Evolutionary conservation across 2,888 invertebrate genomes (phyloP), one percentile per base, ranked within the genome.

Genomic region (Hesperia comma): DNA sequence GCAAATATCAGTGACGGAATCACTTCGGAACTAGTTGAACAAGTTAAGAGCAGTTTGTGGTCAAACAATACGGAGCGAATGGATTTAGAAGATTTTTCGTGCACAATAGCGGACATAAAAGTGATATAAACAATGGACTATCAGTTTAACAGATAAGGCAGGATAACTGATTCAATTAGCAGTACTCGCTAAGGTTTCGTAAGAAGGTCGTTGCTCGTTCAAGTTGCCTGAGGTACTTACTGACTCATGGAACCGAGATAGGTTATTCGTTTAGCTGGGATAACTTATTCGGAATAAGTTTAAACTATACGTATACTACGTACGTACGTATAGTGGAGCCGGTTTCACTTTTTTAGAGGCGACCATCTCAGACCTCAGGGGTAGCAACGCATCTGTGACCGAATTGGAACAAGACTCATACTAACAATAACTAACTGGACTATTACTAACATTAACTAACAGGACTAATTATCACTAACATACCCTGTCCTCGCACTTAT

Each of bases 131-230:
- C 58, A 66, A 66, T 66, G 54, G 46, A 54, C 60, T 66, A 66
- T 66, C 54, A 64, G 43, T 53, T 17, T 26, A 19, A 43, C 41
- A 54, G 53, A 66, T 66, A 53, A 33, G 64, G 66, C 46, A 54
- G 58, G 41, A 60, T 60, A 54, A 60, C 43, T 66, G 60, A 66
- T 66, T 60, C 46, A 60, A 66, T 66, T 66, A 66, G 66, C 32
- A 60, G 43, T 32, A 32, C 32, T 12, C 41, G 19, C 33, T 58
- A 66, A 54, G 58, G 66, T 60, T 66, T 64, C 64, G 53, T 58
- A 58, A 58, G 53, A 19, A 64, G 64, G 64, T 58, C 64, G 64
- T 57, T 54, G 64, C 17, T 57, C 63, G 57, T 26, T 15, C 12
- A 12, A 37, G 43, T 14, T 41, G 41, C 17, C 15, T 15, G 15